These are phyloP conservation scores for Dipodomys spectabilis DNA, from an alignment of 2,113 vertebrate species.

Conservation along the genomic window DNA sequence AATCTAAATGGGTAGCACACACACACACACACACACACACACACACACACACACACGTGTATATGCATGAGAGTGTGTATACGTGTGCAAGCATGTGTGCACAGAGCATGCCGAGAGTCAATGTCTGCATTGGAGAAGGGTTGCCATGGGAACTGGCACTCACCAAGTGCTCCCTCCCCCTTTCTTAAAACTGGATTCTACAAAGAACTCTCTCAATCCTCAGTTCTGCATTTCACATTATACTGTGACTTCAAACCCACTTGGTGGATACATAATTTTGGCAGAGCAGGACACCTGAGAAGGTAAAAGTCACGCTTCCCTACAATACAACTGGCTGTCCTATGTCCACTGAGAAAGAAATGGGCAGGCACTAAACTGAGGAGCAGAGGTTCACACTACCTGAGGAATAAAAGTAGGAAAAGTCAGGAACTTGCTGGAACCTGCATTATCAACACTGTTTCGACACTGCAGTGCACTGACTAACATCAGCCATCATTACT, in stretches of 20 bases:
- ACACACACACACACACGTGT: too few relatives aligned
- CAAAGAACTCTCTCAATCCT: too few relatives aligned
- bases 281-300: background rate
- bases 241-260: background rate
- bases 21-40: too few relatives aligned
- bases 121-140: background rate
- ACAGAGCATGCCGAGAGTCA: background rate
- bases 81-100: background rate
- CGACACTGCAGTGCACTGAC: background rate
- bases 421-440: background rate
- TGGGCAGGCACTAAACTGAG: background rate
- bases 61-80: too few relatives aligned
- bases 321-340: background rate
- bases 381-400: background rate
- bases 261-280: background rate
- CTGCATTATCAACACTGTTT: fast-evolving
- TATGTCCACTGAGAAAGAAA: background rate
- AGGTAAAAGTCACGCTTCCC: background rate
- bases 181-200: too few relatives aligned
- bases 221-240: too few relatives aligned
- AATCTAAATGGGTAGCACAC: background rate
- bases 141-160: too few relatives aligned
- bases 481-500: background rate
- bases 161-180: too few relatives aligned
- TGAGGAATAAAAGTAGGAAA: background rate